Conservation (phyloP, 2,888 invertebrate species). For the Monoplex corrugatus region DNA sequence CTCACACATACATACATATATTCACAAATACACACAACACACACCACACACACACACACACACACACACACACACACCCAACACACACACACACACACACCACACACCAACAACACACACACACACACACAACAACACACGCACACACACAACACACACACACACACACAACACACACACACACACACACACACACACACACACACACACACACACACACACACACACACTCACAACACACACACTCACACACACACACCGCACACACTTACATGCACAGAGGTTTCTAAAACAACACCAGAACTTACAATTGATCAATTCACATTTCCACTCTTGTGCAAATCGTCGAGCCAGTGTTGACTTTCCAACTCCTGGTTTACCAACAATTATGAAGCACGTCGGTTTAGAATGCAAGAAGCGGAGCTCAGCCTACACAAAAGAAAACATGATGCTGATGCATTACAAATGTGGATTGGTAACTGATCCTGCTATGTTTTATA, state of each 20-base stretch:
- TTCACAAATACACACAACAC: not conserved
- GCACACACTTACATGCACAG: not conserved
- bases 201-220: not conserved
- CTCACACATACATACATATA: not conserved
- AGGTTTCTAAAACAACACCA: not conserved
- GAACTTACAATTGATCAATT: conserved; percentile 79
- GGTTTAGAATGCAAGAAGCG: conserved; percentile 80
- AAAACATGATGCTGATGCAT: not conserved
- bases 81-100: conserved; percentile 15
- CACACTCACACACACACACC: not conserved
- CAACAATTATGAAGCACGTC: conserved; percentile 80
- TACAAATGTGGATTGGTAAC: not conserved
- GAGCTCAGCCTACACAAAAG: conserved; percentile 76
- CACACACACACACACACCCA: conserved; percentile 24
- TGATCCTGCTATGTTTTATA: no score
- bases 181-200: conserved; percentile 7
- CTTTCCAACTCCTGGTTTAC: conserved; percentile 81
- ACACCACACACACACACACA: not conserved
- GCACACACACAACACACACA: not conserved
- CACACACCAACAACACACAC: not conserved
- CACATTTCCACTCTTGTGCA: conserved; percentile 80
- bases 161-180: not conserved
- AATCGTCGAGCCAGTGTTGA: conserved; percentile 78
- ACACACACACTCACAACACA: not conserved
- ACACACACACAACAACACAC: not conserved